These are phyloP conservation scores for Parochlus steinenii DNA, from an alignment of 2,888 invertebrate genomes.

Conservation along the genomic window DNA sequence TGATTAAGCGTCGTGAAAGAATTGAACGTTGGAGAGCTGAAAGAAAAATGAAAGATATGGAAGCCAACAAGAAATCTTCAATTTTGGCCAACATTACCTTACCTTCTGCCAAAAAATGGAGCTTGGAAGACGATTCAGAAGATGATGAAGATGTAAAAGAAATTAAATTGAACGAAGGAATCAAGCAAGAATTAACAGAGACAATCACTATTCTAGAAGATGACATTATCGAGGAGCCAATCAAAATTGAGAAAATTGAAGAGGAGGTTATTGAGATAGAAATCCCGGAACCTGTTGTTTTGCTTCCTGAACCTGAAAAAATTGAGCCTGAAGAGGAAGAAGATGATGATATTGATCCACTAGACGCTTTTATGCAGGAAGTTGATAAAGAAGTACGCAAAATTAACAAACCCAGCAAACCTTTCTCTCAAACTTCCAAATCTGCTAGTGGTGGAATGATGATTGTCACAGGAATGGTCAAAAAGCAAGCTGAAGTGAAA, in stretches of 20 bases:
- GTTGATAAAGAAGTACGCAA: constrained; percentile 38
- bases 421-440: constrained; percentile 32
- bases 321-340: constrained; percentile 30
- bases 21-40: constrained; percentile 95
- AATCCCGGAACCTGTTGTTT: constrained; percentile 19
- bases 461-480: constrained; percentile 76
- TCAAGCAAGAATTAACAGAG: background rate
- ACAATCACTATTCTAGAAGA: constrained; percentile 17
- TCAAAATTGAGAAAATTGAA: constrained; percentile 30
- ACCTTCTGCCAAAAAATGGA: constrained; percentile 70
- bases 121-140: constrained; percentile 88
- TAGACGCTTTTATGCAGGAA: constrained; percentile 96
- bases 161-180: constrained; percentile 16
- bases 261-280: constrained; percentile 16
- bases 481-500: constrained; percentile 44
- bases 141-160: constrained; percentile 50
- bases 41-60: constrained; percentile 72
- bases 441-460: constrained; percentile 43
- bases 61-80: constrained; percentile 49
- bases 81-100: constrained; percentile 50
- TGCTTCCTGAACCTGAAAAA: constrained; percentile 23
- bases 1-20: constrained; percentile 87
- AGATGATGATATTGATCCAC: constrained; percentile 79
- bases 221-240: background rate
- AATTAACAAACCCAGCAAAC: constrained; percentile 28